phyloP scores from a whole-genome alignment of 2,113 vertebrate genomes.

The Percina caprodes region DNA sequence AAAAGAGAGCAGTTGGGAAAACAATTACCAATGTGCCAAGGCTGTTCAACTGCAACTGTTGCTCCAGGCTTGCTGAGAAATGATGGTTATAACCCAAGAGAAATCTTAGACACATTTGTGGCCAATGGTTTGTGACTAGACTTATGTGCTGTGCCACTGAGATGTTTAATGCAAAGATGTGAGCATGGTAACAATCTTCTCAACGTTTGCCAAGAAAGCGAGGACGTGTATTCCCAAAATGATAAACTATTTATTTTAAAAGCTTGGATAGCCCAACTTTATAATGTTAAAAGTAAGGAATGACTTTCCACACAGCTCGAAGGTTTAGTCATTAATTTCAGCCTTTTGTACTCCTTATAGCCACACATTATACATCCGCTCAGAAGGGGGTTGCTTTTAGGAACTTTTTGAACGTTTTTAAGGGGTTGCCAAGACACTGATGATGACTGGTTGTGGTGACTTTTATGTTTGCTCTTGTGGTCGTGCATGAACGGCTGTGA shows the following conservation, averaged over 20 bases:
- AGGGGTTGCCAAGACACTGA: constrained; percentile 63
- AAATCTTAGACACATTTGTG: constrained; percentile 44
- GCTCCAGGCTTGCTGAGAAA: constrained; percentile 43
- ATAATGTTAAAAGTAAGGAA: background rate
- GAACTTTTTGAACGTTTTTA: constrained; percentile 30
- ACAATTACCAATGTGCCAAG: constrained; percentile 26
- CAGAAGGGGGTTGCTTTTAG: constrained; percentile 31
- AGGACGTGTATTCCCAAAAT: background rate
- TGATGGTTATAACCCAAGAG: constrained; percentile 32
- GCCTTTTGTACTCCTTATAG: constrained; percentile 10
- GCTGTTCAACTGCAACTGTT: constrained; percentile 43
- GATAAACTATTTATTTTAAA: background rate
- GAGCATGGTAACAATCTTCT: background rate
- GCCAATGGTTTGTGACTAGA: constrained; percentile 28
- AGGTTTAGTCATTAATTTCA: constrained; percentile 3
- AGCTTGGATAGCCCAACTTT: background rate
- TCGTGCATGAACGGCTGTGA: constrained; percentile 51
- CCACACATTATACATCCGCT: constrained; percentile 10
- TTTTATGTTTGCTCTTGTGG: constrained; percentile 58
- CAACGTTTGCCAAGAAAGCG: background rate
- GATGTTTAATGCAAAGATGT: background rate
- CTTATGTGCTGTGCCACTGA: background rate
- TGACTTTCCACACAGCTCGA: background rate
- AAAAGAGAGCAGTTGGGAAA: constrained; percentile 58
- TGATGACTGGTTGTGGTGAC: constrained; percentile 56